Evolutionary conservation across 2,888 invertebrate species (phyloP).

Genomic region (Watsonalla cultraria): DNA sequence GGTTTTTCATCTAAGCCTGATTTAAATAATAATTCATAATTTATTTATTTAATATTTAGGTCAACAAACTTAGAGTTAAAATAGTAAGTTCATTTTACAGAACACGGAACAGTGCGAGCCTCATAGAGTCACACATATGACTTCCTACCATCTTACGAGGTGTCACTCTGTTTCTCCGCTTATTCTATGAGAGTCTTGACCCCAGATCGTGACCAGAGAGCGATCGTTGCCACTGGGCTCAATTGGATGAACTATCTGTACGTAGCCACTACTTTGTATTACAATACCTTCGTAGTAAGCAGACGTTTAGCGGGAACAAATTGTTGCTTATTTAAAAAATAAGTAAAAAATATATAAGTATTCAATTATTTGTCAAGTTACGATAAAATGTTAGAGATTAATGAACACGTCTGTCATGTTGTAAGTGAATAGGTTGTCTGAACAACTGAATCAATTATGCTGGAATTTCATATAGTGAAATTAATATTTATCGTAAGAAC

Average conservation of each 20-base stretch:
- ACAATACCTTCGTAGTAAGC: slow-evolving; percentile 21
- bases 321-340: background rate
- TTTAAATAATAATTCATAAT: no score
- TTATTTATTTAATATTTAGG: no score
- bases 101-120: background rate
- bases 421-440: no score
- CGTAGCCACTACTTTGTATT: slow-evolving; percentile 16
- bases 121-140: background rate
- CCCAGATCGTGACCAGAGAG: slow-evolving; percentile 64
- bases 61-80: no score
- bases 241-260: slow-evolving; percentile 46
- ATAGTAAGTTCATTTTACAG: background rate
- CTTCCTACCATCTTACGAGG: background rate
- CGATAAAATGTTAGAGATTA: no score
- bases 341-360: no score
- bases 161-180: slow-evolving; percentile 9
- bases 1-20: no score
- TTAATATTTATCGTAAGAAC: no score
- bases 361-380: no score
- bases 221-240: slow-evolving; percentile 71
- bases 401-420: no score
- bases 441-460: no score
- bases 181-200: slow-evolving; percentile 65
- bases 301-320: slow-evolving; percentile 1
- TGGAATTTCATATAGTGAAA: no score